Conservation (phyloP, 2,888 invertebrate species). For the Drosophila paranaensis region DNA sequence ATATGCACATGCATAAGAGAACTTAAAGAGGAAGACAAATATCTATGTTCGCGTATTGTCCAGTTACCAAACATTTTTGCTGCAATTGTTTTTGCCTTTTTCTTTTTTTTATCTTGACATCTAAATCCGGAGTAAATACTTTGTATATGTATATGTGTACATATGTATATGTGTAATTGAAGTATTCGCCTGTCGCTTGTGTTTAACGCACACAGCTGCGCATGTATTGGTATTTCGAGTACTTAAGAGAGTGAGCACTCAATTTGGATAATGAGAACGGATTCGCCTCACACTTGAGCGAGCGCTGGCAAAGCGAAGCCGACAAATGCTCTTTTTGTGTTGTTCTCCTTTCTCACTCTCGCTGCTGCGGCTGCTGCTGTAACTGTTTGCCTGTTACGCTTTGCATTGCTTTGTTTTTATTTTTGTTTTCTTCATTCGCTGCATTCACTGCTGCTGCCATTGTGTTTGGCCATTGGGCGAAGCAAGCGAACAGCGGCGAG, state of each 20-base stretch:
- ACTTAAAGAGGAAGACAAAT: slow-evolving; percentile 17
- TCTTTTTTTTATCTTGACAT: slow-evolving; percentile 20
- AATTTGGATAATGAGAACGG: slow-evolving; percentile 45
- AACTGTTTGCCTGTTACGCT: slow-evolving; percentile 11
- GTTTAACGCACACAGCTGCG: slow-evolving; percentile 31
- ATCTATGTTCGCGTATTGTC: slow-evolving; percentile 14
- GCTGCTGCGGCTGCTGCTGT: slow-evolving; percentile 11
- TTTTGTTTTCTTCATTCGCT: no score
- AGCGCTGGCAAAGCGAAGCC: slow-evolving; percentile 56
- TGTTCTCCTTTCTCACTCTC: slow-evolving; percentile 7
- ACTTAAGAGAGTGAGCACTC: slow-evolving; percentile 44
- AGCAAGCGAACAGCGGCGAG: slow-evolving; percentile 48
- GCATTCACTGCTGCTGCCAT: slow-evolving; percentile 25
- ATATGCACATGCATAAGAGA: neutral
- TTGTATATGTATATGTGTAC: slow-evolving; percentile 3
- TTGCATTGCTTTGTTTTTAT: slow-evolving; percentile 25
- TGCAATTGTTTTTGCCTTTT: neutral
- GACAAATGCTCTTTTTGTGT: slow-evolving; percentile 56
- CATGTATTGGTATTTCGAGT: slow-evolving; percentile 31
- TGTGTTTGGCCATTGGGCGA: slow-evolving; percentile 51
- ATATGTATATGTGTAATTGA: slow-evolving; percentile 20
- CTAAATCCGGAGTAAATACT: slow-evolving; percentile 12
- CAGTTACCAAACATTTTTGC: neutral
- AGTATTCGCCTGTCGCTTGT: slow-evolving; percentile 1
- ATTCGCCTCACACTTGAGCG: slow-evolving; percentile 42